Conservation (phyloP, 2,113 vertebrate genomes). For the Catharus minimus region DNA sequence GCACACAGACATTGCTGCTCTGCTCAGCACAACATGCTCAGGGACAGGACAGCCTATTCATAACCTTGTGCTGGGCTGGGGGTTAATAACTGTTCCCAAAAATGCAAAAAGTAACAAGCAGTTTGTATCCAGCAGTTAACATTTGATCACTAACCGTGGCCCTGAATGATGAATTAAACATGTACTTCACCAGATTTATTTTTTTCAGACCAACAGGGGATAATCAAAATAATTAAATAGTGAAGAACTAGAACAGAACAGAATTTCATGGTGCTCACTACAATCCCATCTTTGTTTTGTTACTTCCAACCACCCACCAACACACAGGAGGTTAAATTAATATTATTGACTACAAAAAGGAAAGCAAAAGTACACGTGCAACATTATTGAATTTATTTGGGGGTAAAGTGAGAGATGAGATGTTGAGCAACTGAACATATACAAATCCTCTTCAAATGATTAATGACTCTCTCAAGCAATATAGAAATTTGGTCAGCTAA, state of each 20-base stretch:
- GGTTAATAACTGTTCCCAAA: not conserved
- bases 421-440: conserved; percentile 9
- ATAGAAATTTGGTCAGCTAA: conserved; percentile 27
- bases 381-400: conserved; percentile 32
- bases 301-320: conserved; percentile 12
- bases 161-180: conserved; percentile 17
- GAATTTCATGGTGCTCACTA: not conserved
- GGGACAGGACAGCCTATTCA: not conserved
- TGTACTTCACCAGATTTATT: not conserved
- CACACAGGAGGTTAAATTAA: conserved; percentile 31
- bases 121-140: not conserved
- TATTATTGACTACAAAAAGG: conserved; percentile 24
- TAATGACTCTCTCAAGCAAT: conserved; percentile 26
- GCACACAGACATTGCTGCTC: fast-evolving
- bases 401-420: conserved; percentile 38
- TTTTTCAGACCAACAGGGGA: not conserved
- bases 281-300: conserved; percentile 1
- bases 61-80: not conserved
- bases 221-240: conserved; percentile 53
- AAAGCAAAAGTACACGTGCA: conserved; percentile 20
- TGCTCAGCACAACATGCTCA: not conserved
- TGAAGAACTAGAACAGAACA: not conserved
- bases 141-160: not conserved
- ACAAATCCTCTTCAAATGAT: conserved; percentile 33
- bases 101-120: not conserved